Percentiles rank a stretch among this genome's conserved stretches.
phyloP scores from a whole-genome alignment of 2,113 vertebrate species.

The Riparia riparia region DNA sequence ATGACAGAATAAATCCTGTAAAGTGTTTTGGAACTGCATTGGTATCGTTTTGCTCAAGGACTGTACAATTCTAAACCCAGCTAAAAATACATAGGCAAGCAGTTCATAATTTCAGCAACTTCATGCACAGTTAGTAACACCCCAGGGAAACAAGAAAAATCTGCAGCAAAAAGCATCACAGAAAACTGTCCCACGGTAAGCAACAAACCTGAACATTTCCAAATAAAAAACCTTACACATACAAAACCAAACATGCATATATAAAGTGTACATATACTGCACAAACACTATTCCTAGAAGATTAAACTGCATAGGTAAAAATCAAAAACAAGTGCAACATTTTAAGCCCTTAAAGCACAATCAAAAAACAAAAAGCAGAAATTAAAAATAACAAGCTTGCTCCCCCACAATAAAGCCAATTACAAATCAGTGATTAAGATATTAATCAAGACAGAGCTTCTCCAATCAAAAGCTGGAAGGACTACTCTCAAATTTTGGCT shows the following conservation, averaged over 20 bases:
- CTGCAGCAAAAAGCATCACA: slow-evolving; percentile 40
- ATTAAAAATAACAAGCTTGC: slow-evolving; percentile 35
- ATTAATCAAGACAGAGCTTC: slow-evolving; percentile 65
- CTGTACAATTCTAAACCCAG: not conserved
- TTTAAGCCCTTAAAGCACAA: slow-evolving; percentile 83
- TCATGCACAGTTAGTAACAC: not conserved
- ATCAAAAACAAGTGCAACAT: slow-evolving; percentile 83
- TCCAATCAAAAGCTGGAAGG: slow-evolving; percentile 68
- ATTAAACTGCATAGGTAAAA: slow-evolving; percentile 86
- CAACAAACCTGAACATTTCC: slow-evolving; percentile 64
- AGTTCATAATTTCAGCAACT: slow-evolving; percentile 13
- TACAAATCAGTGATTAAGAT: slow-evolving; percentile 53
- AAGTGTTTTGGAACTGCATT: slow-evolving; percentile 52
- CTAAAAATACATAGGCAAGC: slow-evolving; percentile 32
- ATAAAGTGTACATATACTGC: slow-evolving; percentile 76
- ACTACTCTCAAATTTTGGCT: slow-evolving; percentile 67
- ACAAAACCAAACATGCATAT: slow-evolving; percentile 72
- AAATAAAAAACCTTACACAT: slow-evolving; percentile 38
- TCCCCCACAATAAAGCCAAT: slow-evolving; percentile 45
- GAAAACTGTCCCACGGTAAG: slow-evolving; percentile 59
- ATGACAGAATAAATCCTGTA: not conserved
- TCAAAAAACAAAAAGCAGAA: slow-evolving; percentile 43
- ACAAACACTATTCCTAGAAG: slow-evolving; percentile 75
- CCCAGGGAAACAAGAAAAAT: slow-evolving; percentile 45
- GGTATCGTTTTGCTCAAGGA: slow-evolving; percentile 56